Conservation (phyloP, 2,888 invertebrate species). For the Nysson spinosus region DNA sequence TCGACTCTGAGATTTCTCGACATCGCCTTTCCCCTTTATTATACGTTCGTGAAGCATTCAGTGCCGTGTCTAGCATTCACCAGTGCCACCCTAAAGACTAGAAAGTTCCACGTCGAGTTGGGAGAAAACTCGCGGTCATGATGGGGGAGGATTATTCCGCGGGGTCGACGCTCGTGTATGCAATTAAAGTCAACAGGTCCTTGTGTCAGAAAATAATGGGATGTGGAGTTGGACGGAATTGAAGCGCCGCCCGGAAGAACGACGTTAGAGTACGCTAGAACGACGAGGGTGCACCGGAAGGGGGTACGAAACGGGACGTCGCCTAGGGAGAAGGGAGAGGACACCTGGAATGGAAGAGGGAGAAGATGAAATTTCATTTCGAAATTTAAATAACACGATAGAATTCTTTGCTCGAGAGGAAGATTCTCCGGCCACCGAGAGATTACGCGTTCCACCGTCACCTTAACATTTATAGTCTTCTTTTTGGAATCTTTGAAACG, state of each 20-base stretch:
- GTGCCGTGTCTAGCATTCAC: constrained; percentile 15
- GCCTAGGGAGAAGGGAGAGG: not conserved
- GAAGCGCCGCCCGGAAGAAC: constrained; percentile 11
- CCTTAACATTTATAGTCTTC: not conserved
- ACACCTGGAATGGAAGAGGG: not conserved
- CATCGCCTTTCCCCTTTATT: constrained; percentile 36
- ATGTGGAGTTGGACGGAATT: constrained; percentile 26
- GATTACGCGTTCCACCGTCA: not conserved
- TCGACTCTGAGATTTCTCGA: constrained; percentile 49
- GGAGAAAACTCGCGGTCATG: constrained; percentile 13
- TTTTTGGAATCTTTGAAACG: too few relatives aligned
- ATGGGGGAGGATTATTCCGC: constrained; percentile 39
- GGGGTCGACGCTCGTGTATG: constrained; percentile 36
- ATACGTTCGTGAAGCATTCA: constrained; percentile 31
- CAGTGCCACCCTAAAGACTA: constrained; percentile 6
- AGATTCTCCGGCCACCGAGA: not conserved
- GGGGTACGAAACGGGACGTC: too few relatives aligned
- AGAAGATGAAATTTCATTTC: constrained; percentile 18
- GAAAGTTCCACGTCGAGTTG: not conserved
- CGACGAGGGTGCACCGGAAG: too few relatives aligned
- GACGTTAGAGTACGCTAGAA: not conserved
- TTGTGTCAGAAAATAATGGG: constrained; percentile 44
- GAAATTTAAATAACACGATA: constrained; percentile 29
- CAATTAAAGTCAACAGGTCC: constrained; percentile 58
- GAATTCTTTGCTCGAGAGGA: not conserved